A percentile compares a stretch with the other conserved stretches of the same genome.
phyloP scores from a whole-genome alignment of 2,797 vertebrate genomes.

The Gadopsis bispinosus region DNA sequence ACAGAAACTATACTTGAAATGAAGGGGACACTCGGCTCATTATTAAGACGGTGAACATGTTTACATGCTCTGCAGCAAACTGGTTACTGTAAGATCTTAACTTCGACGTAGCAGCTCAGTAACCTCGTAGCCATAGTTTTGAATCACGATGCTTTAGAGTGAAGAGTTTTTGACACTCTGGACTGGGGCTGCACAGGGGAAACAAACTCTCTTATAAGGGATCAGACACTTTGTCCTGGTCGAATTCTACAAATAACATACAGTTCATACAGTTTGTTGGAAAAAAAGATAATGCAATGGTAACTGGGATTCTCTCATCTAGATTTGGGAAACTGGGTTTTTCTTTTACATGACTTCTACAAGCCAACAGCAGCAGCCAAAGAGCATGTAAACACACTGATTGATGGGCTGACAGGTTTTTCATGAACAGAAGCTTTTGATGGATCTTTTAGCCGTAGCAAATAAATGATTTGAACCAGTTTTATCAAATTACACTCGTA shows the following conservation, averaged over 20 bases:
- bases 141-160: not conserved
- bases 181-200: not conserved
- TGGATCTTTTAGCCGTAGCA: not conserved
- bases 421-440: not conserved
- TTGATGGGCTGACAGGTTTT: no score
- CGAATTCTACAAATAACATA: not conserved
- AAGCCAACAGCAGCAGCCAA: not conserved
- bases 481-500: not conserved
- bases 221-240: not conserved
- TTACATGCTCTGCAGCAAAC: not conserved
- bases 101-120: not conserved
- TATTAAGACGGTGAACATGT: conserved; percentile 3
- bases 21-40: conserved; percentile 9
- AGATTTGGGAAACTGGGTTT: not conserved
- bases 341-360: not conserved
- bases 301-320: not conserved
- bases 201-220: not conserved
- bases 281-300: no score
- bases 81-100: not conserved
- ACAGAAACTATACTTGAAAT: conserved; percentile 24
- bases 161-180: not conserved
- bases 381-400: not conserved
- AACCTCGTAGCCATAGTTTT: not conserved
- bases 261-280: no score
- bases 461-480: not conserved